Evolutionary conservation across 2,797 vertebrate genomes (phyloP).

Genomic region (Harpagifer antarcticus): DNA sequence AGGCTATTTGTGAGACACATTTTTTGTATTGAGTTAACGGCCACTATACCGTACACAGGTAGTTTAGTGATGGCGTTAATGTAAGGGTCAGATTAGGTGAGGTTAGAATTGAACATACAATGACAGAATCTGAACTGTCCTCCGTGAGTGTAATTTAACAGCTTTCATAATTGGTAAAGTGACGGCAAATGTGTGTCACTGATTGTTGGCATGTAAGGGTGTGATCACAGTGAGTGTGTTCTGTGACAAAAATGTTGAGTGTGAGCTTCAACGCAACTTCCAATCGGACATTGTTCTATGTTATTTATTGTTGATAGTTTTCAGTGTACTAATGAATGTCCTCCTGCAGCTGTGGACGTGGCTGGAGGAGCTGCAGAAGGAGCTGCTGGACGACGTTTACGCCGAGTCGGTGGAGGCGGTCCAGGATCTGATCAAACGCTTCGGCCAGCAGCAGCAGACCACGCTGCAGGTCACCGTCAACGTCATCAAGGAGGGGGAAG

Average conservation of each 20-base stretch:
- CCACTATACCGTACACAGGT: neutral
- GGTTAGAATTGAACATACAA: neutral
- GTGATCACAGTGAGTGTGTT: neutral
- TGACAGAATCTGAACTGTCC: neutral
- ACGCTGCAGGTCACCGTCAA: slow-evolving; percentile 97
- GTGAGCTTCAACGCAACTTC: neutral
- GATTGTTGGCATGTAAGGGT: neutral
- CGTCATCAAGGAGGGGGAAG: slow-evolving; percentile 98
- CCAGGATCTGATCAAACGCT: slow-evolving; percentile 97
- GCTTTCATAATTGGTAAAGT: neutral
- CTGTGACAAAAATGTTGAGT: neutral
- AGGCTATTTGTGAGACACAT: too few species aligned
- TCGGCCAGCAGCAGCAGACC: slow-evolving; percentile 97
- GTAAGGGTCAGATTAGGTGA: neutral
- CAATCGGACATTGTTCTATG: neutral
- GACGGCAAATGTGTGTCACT: neutral
- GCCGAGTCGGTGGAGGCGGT: slow-evolving; percentile 98
- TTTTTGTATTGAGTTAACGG: too few species aligned
- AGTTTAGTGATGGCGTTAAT: neutral
- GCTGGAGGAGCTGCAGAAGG: slow-evolving; percentile 98
- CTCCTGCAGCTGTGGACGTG: slow-evolving; percentile 94
- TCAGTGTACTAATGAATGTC: neutral
- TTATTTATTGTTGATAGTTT: too few species aligned
- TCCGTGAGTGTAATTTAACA: neutral
- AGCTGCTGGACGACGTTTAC: slow-evolving; percentile 97